Percentiles rank a stretch among this genome's conserved stretches.
Conservation (phyloP, 1,140 invertebrate genomes). For the Sycobia sp. region DNA sequence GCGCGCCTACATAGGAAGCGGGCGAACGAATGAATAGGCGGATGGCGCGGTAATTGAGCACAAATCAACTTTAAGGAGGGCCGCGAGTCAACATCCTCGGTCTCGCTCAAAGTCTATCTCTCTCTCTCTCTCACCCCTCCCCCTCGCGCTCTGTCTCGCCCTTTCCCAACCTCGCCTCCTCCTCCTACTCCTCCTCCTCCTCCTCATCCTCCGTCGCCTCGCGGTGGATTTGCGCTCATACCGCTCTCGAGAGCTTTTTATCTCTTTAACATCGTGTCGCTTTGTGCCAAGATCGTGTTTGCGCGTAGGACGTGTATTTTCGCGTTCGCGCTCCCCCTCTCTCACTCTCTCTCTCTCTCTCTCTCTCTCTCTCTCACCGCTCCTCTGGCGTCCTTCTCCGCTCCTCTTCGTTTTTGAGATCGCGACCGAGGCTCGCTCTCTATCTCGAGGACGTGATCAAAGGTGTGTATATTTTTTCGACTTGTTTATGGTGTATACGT, state of each 20-base stretch:
- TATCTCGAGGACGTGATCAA: slow-evolving; percentile 34
- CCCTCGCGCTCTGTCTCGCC: not conserved
- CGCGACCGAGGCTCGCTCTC: slow-evolving; percentile 3
- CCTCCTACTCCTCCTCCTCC: too few relatives aligned
- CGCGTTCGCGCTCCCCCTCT: too few relatives aligned
- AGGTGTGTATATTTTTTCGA: slow-evolving; percentile 34
- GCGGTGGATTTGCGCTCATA: slow-evolving; percentile 24
- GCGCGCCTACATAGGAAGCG: slow-evolving; percentile 34
- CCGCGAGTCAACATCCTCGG: slow-evolving; percentile 36
- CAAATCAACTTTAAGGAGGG: slow-evolving; percentile 61
- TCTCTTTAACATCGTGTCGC: slow-evolving; percentile 31
- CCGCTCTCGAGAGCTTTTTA: slow-evolving; percentile 28
- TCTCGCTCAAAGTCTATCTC: slow-evolving; percentile 1
- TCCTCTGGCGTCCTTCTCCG: too few relatives aligned
- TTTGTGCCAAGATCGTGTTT: slow-evolving; percentile 36
- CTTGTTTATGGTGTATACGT: slow-evolving; percentile 30
- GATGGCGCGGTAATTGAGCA: slow-evolving; percentile 59
- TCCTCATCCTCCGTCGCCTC: too few relatives aligned
- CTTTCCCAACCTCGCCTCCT: not conserved
- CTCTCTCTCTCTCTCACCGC: not conserved
- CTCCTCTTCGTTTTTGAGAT: too few relatives aligned
- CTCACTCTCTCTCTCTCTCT: not conserved
- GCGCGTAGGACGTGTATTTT: slow-evolving; percentile 33
- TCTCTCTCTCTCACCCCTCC: not conserved
- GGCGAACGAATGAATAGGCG: slow-evolving; percentile 43